phyloP scores from a whole-genome alignment of 1,140 invertebrate species.

The roundworm (Caenorhabditis elegans) region WBcel235 BX284604.4:3887501-3888000 shows the following conservation, averaged over 20 bases:
- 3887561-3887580: not conserved
- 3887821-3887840: not conserved
- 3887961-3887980: not conserved
- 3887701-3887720: not conserved
- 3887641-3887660: not conserved
- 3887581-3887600: not conserved
- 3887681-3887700: no score
- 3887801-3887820: not conserved
- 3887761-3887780: not conserved
- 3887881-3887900: slow-evolving; percentile 1
- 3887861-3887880: no score
- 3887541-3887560: no score
- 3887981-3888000: not conserved
- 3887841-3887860: not conserved
- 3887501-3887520: not conserved
- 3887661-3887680: no score
- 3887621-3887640: not conserved
- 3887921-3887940: not conserved
- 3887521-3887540: no score
- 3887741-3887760: not conserved
- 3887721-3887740: not conserved
- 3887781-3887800: slow-evolving; percentile 14
- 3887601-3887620: not conserved
- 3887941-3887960: not conserved
- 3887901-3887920: not conserved